phyloP scores from a whole-genome alignment of 2,113 vertebrate genomes.

The Aegotheles bennettii region DNA sequence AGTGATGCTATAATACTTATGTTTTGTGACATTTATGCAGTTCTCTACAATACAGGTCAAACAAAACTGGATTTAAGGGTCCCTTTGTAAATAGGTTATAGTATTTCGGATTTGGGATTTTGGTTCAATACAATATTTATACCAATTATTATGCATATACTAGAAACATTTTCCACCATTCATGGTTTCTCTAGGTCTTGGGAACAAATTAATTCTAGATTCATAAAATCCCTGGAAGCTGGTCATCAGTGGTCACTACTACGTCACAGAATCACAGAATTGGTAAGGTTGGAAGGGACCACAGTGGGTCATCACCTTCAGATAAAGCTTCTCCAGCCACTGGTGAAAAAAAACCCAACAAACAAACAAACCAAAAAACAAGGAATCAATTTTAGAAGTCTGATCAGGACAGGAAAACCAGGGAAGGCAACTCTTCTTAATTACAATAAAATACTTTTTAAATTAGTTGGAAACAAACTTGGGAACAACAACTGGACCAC shows the following conservation, averaged over 20 bases:
- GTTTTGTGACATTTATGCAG: not conserved
- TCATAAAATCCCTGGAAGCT: not conserved
- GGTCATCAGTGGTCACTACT: not conserved
- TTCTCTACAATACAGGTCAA: not conserved
- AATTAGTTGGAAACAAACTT: not conserved
- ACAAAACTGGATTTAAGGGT: not conserved
- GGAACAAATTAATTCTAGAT: constrained; percentile 7
- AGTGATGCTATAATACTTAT: not conserved
- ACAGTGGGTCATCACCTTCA: not conserved
- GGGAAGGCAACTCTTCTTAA: not conserved
- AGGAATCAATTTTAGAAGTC: not conserved
- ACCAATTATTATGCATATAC: not conserved
- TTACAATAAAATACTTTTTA: not conserved
- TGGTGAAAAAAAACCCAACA: not conserved
- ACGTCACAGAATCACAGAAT: too few species aligned
- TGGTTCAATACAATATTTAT: not conserved
- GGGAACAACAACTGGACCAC: not conserved
- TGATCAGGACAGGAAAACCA: not conserved
- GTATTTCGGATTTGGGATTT: not conserved
- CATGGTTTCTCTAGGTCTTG: not conserved
- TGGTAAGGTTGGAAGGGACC: too few species aligned
- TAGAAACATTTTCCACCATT: not conserved
- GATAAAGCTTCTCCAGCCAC: not conserved
- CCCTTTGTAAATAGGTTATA: not conserved
- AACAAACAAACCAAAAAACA: not conserved